A percentile compares a stretch with the other conserved stretches of the same genome.
phyloP scores from a whole-genome alignment of 2,797 vertebrate genomes.

The Trichosurus vulpecula region DNA sequence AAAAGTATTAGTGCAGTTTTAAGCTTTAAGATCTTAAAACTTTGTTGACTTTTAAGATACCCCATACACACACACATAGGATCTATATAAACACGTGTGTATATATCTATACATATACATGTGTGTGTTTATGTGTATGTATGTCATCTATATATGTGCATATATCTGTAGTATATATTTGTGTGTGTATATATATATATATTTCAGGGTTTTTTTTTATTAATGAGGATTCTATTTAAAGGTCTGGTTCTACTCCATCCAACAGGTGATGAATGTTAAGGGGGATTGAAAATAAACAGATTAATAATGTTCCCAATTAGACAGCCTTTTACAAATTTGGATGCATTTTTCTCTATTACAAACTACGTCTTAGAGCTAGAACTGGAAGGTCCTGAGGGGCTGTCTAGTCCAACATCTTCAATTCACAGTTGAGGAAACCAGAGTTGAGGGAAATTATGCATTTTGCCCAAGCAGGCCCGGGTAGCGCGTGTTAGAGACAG shows the following conservation, averaged over 20 bases:
- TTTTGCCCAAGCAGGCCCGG: not conserved
- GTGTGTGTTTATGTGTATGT: too few species aligned
- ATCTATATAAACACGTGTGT: not conserved
- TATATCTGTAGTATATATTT: too few species aligned
- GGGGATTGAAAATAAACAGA: not conserved
- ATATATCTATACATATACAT: not conserved
- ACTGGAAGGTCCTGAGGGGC: not conserved
- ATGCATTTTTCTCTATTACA: not conserved
- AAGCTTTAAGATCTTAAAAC: not conserved
- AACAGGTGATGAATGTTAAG: not conserved
- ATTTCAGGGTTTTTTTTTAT: not conserved
- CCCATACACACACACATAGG: not conserved
- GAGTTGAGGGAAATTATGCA: not conserved
- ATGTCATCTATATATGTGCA: too few species aligned
- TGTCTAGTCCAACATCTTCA: not conserved
- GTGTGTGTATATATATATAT: not conserved
- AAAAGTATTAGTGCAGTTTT: not conserved
- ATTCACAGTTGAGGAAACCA: not conserved
- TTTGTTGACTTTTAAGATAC: not conserved
- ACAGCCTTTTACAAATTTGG: not conserved
- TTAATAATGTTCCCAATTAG: not conserved
- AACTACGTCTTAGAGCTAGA: not conserved
- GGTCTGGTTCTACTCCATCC: not conserved
- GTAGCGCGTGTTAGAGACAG: not conserved
- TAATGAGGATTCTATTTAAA: not conserved